These are phyloP conservation scores for Salminus brasiliensis DNA, from an alignment of 2,113 vertebrate species.

Conservation along the genomic window DNA sequence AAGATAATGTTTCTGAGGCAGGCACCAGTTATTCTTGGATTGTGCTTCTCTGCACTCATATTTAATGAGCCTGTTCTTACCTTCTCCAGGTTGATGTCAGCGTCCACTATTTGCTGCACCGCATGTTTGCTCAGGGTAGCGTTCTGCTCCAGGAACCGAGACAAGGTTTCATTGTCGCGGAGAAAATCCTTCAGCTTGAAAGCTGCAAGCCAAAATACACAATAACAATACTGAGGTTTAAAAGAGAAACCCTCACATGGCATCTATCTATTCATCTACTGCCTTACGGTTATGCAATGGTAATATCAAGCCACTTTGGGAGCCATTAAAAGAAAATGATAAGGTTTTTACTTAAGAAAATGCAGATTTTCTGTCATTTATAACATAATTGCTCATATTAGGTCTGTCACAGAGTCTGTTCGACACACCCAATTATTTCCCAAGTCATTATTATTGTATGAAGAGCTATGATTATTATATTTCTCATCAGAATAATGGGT, in stretches of 20 bases:
- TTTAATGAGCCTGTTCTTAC: slow-evolving; percentile 63
- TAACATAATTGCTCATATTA: too few relatives aligned
- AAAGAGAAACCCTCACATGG: background rate
- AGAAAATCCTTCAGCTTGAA: slow-evolving; percentile 93
- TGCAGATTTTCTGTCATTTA: background rate
- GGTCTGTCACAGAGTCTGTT: too few relatives aligned
- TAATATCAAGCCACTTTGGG: background rate
- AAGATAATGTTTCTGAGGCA: too few relatives aligned
- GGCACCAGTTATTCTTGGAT: background rate
- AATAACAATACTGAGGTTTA: background rate
- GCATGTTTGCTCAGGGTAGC: slow-evolving; percentile 80
- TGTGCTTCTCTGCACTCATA: too few relatives aligned
- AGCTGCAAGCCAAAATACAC: slow-evolving; percentile 67
- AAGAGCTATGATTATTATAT: too few relatives aligned
- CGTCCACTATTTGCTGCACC: slow-evolving; percentile 81
- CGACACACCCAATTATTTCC: too few relatives aligned
- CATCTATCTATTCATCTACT: background rate
- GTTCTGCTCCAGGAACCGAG: slow-evolving; percentile 86
- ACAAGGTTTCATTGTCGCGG: slow-evolving; percentile 87
- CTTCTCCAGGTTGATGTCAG: slow-evolving; percentile 86
- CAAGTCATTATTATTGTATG: too few relatives aligned
- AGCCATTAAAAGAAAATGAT: background rate
- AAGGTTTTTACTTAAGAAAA: background rate
- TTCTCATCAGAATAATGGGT: too few relatives aligned
- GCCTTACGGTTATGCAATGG: background rate